Evolutionary conservation across 2,113 vertebrate species (phyloP), one percentile per base, ranked within the genome.

Genomic region (Alethe diademata): DNA sequence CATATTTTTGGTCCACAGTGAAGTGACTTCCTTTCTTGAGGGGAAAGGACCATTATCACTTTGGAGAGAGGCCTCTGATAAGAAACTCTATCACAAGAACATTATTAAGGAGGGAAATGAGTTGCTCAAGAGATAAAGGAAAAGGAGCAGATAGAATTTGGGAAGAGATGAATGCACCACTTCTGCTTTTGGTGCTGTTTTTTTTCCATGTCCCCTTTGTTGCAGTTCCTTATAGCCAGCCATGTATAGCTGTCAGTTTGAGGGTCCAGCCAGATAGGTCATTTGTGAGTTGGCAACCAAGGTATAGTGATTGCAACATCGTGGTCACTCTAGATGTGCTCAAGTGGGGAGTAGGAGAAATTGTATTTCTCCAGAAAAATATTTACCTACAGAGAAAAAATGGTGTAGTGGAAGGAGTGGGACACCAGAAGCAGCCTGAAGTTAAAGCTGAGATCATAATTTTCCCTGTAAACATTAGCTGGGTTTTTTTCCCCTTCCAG

Each of bases 111-210:
- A 83, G 26, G 6, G n/a, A 36, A 76, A 73, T 73, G 31, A 53
- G 33, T 81, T 70, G 26, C 50, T 43, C 24, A 83, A 40, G 66
- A 65, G 33, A 43, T 22, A 56, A 56, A 81, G 51, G 23, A 71
- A 78, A 78, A 85, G 29, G 84, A 56, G 29, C 19, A 50, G 38
- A 31, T 11, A n/a, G 24, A 57, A 64, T 79, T 23, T 53, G 6
- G 26, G 33, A 79, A 76, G 28, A 86, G 11, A 42, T 29, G 4
- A 86, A 48, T 18, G 17, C 8, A 20, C 17, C 4, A 17, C 54
- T 88, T 95, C 58, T 86, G 61, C 28, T 69, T 85, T 95, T 64
- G 31, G 16, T 56, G 19, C 24, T 33, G 4, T 78, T 81, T 75
- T 84, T 31, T 17, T 5, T 10, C 45, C 36, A 9, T 40, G 20